Evolutionary conservation across 2,797 vertebrate genomes (phyloP).

Genomic region (Erethizon dorsatum): DNA sequence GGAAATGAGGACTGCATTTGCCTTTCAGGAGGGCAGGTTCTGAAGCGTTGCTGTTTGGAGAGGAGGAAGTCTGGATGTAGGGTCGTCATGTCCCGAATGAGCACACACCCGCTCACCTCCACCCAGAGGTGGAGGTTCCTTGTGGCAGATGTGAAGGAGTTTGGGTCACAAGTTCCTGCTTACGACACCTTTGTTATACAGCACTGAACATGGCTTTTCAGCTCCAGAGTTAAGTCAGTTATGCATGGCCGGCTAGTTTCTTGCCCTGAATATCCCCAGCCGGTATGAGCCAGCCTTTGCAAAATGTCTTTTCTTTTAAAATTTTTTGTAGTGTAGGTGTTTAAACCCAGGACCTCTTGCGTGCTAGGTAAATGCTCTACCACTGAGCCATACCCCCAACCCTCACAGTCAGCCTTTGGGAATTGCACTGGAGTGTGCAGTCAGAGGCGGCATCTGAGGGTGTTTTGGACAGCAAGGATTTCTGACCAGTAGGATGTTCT

Average conservation of each 20-base stretch:
- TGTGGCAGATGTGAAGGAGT: neutral
- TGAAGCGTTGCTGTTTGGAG: slow-evolving; percentile 51
- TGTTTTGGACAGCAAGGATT: neutral
- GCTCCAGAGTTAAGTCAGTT: neutral
- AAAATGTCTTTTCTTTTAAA: neutral
- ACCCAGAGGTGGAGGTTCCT: slow-evolving; percentile 9
- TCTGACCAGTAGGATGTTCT: slow-evolving; percentile 57
- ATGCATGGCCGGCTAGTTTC: neutral
- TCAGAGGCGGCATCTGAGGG: slow-evolving; percentile 20
- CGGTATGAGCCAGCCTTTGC: slow-evolving; percentile 3
- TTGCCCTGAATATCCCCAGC: neutral
- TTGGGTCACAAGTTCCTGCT: neutral
- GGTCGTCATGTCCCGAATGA: neutral
- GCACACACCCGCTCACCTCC: neutral
- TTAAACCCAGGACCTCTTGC: neutral
- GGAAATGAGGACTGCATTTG: slow-evolving; percentile 72
- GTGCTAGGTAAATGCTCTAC: neutral
- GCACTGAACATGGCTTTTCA: slow-evolving; percentile 37
- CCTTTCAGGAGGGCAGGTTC: slow-evolving; percentile 62
- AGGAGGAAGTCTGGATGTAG: slow-evolving; percentile 34
- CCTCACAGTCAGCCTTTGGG: neutral
- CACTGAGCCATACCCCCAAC: neutral
- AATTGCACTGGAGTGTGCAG: neutral
- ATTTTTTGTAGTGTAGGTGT: neutral
- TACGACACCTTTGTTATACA: neutral